Conservation (phyloP, 30 jellyfish, hydroid and myxozoan genomes). For the Hydra vulgaris region DNA sequence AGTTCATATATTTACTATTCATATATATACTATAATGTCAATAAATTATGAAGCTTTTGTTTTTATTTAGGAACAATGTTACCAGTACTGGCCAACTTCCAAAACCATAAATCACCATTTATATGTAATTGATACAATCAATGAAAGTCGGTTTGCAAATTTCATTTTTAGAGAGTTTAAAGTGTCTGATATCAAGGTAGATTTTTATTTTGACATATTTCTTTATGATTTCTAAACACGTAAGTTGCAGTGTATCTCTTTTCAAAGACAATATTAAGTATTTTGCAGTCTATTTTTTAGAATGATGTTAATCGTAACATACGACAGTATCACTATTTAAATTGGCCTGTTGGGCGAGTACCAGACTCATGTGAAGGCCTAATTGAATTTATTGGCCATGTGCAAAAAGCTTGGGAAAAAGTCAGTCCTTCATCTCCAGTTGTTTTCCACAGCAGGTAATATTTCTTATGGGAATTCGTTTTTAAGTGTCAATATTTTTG, state of each 20-base stretch:
- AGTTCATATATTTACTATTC: background rate
- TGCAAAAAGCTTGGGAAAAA: slow-evolving; percentile 47
- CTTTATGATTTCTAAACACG: background rate
- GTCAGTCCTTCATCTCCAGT: slow-evolving; percentile 51
- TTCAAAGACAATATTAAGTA: background rate
- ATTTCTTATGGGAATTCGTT: too few relatives aligned
- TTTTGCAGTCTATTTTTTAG: background rate
- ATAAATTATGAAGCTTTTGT: background rate
- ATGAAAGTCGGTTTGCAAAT: slow-evolving; percentile 60
- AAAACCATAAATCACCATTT: slow-evolving; percentile 55
- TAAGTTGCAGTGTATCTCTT: background rate
- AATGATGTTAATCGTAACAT: slow-evolving; percentile 25
- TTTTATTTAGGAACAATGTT: slow-evolving; percentile 66
- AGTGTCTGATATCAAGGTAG: slow-evolving; percentile 92
- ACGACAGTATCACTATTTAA: slow-evolving; percentile 74
- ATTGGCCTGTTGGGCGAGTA: slow-evolving; percentile 66
- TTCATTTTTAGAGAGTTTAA: slow-evolving; percentile 72
- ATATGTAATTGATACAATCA: slow-evolving; percentile 81
- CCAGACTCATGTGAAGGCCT: slow-evolving; percentile 74
- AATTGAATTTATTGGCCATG: slow-evolving; percentile 80
- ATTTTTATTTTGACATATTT: slow-evolving; percentile 5
- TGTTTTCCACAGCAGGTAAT: slow-evolving; percentile 80
- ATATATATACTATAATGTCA: background rate
- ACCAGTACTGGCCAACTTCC: slow-evolving; percentile 81
- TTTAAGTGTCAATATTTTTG: too few relatives aligned